Conservation (phyloP, 2,888 invertebrate species). For the Gasteruption jaculator region DNA sequence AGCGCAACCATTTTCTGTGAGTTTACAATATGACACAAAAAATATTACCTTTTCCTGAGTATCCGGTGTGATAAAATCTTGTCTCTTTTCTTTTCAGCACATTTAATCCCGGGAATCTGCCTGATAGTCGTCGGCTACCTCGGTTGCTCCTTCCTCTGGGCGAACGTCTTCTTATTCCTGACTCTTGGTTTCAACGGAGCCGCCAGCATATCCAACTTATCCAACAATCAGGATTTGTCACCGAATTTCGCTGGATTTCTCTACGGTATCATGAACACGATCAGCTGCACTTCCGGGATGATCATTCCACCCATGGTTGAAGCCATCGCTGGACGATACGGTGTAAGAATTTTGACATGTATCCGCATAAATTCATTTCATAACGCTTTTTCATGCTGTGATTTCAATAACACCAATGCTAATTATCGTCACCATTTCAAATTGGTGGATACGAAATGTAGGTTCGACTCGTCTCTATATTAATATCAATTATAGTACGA, state of each 20-base stretch:
- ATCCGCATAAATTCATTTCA: conserved; percentile 21
- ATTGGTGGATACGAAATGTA: too few relatives aligned
- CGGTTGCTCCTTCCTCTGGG: conserved; percentile 32
- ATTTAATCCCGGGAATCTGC: conserved; percentile 60
- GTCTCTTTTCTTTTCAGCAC: conserved; percentile 51
- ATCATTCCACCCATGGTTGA: conserved; percentile 69
- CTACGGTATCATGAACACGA: conserved; percentile 70
- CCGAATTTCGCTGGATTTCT: conserved; percentile 71
- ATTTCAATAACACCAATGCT: not conserved
- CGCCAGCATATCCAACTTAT: conserved; percentile 55
- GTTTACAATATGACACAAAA: conserved; percentile 11
- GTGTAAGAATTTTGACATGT: too few relatives aligned
- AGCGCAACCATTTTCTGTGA: conserved; percentile 41
- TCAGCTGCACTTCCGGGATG: conserved; percentile 68
- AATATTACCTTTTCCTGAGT: not conserved
- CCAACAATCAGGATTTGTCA: conserved; percentile 62
- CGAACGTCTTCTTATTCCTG: conserved; percentile 37
- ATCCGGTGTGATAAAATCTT: not conserved
- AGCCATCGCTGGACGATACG: conserved; percentile 54
- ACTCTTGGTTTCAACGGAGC: conserved; percentile 44
- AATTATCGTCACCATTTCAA: too few relatives aligned
- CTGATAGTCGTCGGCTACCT: conserved; percentile 43
- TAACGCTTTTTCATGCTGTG: not conserved
- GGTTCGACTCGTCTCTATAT: too few relatives aligned
- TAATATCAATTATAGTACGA: conserved; percentile 33